Evolutionary conservation across 2,113 vertebrate species (phyloP).

Genomic region (Stomatorhinus ivindoensis): DNA sequence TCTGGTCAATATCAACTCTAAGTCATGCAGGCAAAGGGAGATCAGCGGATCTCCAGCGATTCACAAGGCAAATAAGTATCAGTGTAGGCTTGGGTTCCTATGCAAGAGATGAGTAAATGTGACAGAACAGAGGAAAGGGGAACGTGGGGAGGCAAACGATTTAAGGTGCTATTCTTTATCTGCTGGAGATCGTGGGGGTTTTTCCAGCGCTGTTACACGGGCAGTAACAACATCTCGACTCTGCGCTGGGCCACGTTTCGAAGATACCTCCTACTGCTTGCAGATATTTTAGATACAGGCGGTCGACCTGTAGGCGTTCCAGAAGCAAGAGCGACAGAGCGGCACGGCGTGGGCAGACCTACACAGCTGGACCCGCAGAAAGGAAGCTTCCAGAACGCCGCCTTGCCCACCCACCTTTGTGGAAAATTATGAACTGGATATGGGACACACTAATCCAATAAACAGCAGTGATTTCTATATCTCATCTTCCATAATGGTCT

Average conservation of each 20-base stretch:
- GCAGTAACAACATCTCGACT: neutral
- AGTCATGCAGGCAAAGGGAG: neutral
- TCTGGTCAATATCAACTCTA: neutral
- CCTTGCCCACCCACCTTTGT: neutral
- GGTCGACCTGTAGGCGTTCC: neutral
- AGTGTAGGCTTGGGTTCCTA: neutral
- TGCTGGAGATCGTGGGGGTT: neutral
- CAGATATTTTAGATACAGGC: constrained; percentile 8
- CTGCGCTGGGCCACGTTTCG: neutral
- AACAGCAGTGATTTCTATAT: neutral
- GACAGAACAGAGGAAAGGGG: neutral
- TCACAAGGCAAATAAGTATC: neutral
- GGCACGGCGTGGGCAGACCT: neutral
- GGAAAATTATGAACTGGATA: neutral
- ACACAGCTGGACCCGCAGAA: neutral
- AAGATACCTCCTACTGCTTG: neutral
- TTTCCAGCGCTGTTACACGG: neutral
- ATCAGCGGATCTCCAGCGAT: neutral
- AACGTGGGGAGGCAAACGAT: neutral
- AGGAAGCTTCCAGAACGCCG: neutral
- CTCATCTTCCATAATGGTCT: no score
- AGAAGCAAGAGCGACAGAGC: neutral
- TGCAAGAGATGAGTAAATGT: neutral
- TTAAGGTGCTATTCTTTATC: neutral
- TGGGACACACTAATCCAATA: neutral